Conservation (phyloP, 2,888 invertebrate genomes). For the Apodemia mormo region DNA sequence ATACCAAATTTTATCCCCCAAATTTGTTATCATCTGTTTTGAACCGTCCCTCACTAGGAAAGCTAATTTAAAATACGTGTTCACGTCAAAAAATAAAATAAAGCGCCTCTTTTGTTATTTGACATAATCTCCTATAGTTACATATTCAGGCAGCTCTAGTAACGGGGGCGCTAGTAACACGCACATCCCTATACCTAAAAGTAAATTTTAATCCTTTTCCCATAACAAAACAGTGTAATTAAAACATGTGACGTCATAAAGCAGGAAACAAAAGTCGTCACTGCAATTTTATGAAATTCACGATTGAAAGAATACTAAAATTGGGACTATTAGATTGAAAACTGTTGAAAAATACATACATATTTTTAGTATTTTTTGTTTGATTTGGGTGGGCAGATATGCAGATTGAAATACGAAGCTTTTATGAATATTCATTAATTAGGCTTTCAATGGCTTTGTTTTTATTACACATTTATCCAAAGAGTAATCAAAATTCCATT, state of each 20-base stretch:
- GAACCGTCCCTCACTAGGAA: too few relatives aligned
- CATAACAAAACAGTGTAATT: background rate
- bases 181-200: too few relatives aligned
- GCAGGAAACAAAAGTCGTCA: background rate
- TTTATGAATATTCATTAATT: slow-evolving; percentile 11
- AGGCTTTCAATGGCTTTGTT: slow-evolving; percentile 13
- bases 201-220: too few relatives aligned
- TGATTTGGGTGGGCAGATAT: background rate
- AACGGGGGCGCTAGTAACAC: too few relatives aligned
- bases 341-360: slow-evolving; percentile 1
- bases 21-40: too few relatives aligned
- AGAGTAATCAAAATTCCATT: slow-evolving; percentile 14
- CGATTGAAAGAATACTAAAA: too few relatives aligned
- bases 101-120: too few relatives aligned
- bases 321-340: background rate
- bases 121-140: too few relatives aligned
- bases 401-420: slow-evolving; percentile 3
- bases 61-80: too few relatives aligned
- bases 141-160: too few relatives aligned
- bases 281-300: background rate
- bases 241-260: background rate
- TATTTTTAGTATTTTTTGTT: background rate
- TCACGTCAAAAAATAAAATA: too few relatives aligned
- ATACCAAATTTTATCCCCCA: too few relatives aligned
- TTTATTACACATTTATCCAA: slow-evolving; percentile 1